A percentile compares a stretch with the other conserved stretches of the same genome.
These are phyloP conservation scores for Capricornis sumatraensis DNA, from an alignment of 2,113 vertebrate species.

Conservation along the genomic window DNA sequence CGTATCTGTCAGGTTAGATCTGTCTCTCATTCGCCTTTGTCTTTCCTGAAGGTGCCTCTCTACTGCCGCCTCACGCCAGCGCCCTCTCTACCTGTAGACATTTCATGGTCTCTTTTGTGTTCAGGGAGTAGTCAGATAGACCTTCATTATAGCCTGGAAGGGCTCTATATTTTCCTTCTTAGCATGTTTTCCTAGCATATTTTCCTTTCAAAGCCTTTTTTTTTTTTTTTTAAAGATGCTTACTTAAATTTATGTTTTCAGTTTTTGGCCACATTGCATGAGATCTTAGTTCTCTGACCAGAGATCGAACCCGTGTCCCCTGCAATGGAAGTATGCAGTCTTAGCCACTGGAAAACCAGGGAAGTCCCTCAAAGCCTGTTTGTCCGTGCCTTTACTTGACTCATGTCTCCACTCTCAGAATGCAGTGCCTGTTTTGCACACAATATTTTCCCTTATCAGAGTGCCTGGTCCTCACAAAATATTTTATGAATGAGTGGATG, in stretches of 20 bases:
- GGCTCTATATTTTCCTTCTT: neutral
- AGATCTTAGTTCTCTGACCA: neutral
- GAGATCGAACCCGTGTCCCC: accelerated
- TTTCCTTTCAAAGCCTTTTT: neutral
- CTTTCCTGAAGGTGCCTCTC: neutral
- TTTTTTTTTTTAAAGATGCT: neutral
- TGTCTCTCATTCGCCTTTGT: neutral
- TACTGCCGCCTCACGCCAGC: neutral
- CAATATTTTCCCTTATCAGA: neutral
- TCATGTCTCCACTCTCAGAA: neutral
- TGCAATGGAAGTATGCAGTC: neutral
- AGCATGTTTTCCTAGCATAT: neutral
- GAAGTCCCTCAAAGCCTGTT: neutral
- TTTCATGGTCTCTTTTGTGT: neutral
- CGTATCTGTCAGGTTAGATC: neutral
- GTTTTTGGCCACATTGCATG: neutral
- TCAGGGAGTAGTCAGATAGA: neutral
- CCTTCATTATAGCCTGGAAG: neutral
- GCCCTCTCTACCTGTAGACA: neutral
- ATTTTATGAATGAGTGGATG: neutral
- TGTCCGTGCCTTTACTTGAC: neutral
- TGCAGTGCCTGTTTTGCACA: neutral
- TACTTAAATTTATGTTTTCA: neutral
- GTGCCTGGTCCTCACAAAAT: neutral
- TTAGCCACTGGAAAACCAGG: neutral